Conservation (phyloP, 1,140 invertebrate genomes). For the Pseudomyrmex flavicornis region DNA sequence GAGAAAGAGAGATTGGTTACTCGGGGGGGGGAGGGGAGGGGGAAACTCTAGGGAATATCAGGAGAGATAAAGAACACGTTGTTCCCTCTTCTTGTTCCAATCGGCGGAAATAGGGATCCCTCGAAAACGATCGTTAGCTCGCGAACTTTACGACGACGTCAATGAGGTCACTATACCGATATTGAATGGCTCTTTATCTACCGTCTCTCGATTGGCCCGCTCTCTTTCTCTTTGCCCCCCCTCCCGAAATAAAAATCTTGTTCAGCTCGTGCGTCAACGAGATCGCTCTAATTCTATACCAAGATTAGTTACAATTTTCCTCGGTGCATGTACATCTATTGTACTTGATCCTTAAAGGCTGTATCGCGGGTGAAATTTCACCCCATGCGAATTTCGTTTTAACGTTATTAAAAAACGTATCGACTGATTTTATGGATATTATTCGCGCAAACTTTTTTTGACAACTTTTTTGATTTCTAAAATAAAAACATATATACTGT, state of each 20-base stretch:
- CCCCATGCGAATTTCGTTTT: neutral
- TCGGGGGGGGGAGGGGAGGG: neutral
- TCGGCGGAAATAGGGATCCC: conserved; percentile 58
- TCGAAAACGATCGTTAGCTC: conserved; percentile 58
- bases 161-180: conserved; percentile 67
- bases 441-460: no score
- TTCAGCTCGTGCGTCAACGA: conserved; percentile 15
- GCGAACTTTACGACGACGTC: conserved; percentile 63
- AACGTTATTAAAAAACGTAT: neutral
- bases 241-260: conserved; percentile 38
- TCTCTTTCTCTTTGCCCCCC: neutral
- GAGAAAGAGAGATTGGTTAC: conserved; percentile 47
- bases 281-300: conserved; percentile 4
- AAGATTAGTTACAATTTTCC: neutral
- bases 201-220: conserved; percentile 21
- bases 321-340: neutral
- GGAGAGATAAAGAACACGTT: conserved; percentile 67
- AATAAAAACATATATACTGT: no score
- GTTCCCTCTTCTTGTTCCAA: conserved; percentile 56
- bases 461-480: no score
- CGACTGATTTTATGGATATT: no score
- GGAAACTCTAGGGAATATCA: conserved; percentile 50
- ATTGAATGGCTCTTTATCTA: conserved; percentile 48
- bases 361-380: no score
- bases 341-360: no score